A percentile compares a stretch with the other conserved stretches of the same genome.
Evolutionary conservation across 2,797 vertebrate species (phyloP).

Genomic region (Dendrocincla tyrannina): DNA sequence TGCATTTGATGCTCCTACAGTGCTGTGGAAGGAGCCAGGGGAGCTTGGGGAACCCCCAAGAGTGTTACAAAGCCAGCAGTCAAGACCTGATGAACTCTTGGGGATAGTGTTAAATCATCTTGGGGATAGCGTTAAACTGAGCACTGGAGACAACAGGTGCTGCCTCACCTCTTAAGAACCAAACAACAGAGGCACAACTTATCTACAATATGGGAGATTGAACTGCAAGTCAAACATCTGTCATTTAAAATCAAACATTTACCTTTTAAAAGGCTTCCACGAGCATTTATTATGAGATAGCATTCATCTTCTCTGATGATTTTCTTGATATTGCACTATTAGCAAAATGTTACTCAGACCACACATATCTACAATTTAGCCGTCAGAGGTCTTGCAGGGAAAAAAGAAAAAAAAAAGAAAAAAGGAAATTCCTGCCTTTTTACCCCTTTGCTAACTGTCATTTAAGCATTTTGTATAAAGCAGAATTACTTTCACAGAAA

Average conservation of each 20-base stretch:
- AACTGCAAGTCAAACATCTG: background rate
- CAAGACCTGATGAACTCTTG: background rate
- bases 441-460: background rate
- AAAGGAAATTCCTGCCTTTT: background rate
- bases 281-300: background rate
- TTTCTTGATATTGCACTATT: background rate
- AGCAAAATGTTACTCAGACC: background rate
- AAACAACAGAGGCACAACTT: background rate
- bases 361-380: background rate
- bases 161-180: background rate
- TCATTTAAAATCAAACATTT: too few species aligned
- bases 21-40: background rate
- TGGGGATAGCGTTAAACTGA: background rate
- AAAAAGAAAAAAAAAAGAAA: background rate
- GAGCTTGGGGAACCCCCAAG: background rate
- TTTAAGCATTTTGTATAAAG: background rate
- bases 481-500: background rate
- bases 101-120: background rate
- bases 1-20: background rate
- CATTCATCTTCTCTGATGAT: background rate
- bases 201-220: accelerated
- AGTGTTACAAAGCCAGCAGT: background rate
- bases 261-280: background rate
- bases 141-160: background rate
- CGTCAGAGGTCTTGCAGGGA: background rate